These are phyloP conservation scores for Drosophila ezoana DNA, from an alignment of 2,888 invertebrate species.

Conservation along the genomic window DNA sequence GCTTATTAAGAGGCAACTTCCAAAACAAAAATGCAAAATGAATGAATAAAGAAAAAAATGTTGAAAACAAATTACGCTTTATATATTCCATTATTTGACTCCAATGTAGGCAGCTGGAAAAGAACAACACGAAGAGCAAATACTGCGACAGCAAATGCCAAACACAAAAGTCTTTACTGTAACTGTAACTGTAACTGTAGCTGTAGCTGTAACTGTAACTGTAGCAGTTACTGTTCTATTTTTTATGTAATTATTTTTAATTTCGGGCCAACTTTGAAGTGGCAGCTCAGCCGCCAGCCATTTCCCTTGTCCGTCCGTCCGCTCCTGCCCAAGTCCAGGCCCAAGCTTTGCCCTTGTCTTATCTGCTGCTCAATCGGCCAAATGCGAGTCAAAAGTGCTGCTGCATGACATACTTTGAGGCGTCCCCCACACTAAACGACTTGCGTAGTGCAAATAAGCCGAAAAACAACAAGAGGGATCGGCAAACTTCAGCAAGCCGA, in stretches of 20 bases:
- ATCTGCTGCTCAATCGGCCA: slow-evolving; percentile 55
- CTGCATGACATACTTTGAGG: slow-evolving; percentile 46
- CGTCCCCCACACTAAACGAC: slow-evolving; percentile 20
- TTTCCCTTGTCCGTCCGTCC: background rate
- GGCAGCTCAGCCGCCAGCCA: slow-evolving; percentile 42
- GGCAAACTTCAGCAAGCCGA: too few relatives aligned
- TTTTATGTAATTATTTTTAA: slow-evolving; percentile 68
- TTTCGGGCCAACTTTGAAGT: slow-evolving; percentile 64
- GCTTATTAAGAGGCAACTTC: slow-evolving; percentile 4
- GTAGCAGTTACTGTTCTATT: slow-evolving; percentile 33
- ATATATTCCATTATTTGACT: slow-evolving; percentile 20
- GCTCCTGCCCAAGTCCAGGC: too few relatives aligned
- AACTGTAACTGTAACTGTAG: slow-evolving; percentile 45
- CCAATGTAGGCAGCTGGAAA: slow-evolving; percentile 2
- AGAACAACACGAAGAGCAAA: slow-evolving; percentile 16
- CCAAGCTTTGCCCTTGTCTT: slow-evolving; percentile 23
- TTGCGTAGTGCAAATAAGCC: slow-evolving; percentile 61
- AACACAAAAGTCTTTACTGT: slow-evolving; percentile 18
- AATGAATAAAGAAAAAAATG: background rate
- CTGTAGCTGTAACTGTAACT: slow-evolving; percentile 32
- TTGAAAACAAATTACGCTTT: slow-evolving; percentile 13
- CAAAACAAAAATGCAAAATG: slow-evolving; percentile 2
- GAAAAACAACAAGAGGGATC: background rate
- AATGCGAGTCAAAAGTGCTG: slow-evolving; percentile 35
- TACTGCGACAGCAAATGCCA: slow-evolving; percentile 13